Percentiles rank a stretch among this genome's conserved stretches.
Conservation (phyloP, 2,113 vertebrate genomes). For the Hucho hucho region DNA sequence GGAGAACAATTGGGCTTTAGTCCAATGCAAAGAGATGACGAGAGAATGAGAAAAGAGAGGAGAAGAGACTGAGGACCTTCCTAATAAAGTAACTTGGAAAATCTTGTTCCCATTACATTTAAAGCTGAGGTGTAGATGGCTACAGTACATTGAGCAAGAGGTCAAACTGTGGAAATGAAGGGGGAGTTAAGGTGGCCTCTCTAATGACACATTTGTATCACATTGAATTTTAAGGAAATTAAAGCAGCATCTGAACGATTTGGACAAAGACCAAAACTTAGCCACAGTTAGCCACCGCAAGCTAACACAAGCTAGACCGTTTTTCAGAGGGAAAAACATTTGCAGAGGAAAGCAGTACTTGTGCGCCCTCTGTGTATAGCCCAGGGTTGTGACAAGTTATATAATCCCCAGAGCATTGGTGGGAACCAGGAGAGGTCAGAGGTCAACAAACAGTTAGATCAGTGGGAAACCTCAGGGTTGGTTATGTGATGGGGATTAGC, state of each 20-base stretch:
- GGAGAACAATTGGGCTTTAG: not conserved
- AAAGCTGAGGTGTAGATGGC: constrained; percentile 11
- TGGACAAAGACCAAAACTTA: too few species aligned
- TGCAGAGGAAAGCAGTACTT: not conserved
- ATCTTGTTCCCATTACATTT: constrained; percentile 26
- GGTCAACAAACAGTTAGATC: constrained; percentile 5
- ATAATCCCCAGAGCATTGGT: constrained; percentile 10
- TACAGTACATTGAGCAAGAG: not conserved
- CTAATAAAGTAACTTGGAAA: constrained; percentile 18
- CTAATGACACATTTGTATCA: too few species aligned
- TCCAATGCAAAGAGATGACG: not conserved
- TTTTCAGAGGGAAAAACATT: not conserved
- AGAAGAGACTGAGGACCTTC: constrained; percentile 1
- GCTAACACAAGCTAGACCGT: too few species aligned
- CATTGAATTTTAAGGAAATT: too few species aligned
- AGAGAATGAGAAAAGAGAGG: not conserved
- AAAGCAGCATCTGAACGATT: too few species aligned
- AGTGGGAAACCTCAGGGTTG: constrained; percentile 1
- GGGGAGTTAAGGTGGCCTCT: too few species aligned
- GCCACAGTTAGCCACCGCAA: too few species aligned
- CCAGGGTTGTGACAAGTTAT: not conserved
- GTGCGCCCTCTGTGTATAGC: not conserved
- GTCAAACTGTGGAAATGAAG: not conserved
- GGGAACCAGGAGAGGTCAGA: constrained; percentile 3
- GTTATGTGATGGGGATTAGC: constrained; percentile 2